Evolutionary conservation across 1,140 invertebrate genomes (phyloP), one percentile per base, ranked within the genome.

Genomic region (Antheraea mylitta): DNA sequence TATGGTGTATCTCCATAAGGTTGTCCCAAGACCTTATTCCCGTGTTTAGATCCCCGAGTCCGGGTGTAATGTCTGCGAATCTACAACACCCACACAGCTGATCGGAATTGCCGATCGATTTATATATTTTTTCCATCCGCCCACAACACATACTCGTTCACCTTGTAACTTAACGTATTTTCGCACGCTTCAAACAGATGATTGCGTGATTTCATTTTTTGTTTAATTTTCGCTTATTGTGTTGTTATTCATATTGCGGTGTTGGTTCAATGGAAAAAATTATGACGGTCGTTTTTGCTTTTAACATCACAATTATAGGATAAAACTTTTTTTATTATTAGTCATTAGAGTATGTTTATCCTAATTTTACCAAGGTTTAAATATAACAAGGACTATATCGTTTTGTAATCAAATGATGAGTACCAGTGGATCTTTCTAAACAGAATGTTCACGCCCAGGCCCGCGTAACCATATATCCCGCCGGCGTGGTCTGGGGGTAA

Each of bases 111-210:
- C 45, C 45, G 38, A 53, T 53, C 62, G 18, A 70, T 75, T 79
- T 64, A 63, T 78, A 75, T 80, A 80, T 82, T 78, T 60, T 71
- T 67, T 72, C 42, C 45, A 16, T 16, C 45, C 74, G 22, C 74
- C 76, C 73, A 74, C 77, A 7, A 7, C 11, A 53, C 68, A n/a
- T 16, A 80, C 78, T 53, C 0, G 81, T 68, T 84, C 77, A 86
- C 86, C 86, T 88, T 86, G 86, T 64, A 61, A 30, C 37, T 59
- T 83, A 89, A 88, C 83, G 82, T 75, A 85, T 87, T 80, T 85
- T 88, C 80, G 76, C 82, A 88, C 80, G 83, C 69, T 73, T 18
- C 61, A 18, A 73, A 66, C 67, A 72, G 72, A 72, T 77, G 75
- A 68, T 67, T 65, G 58, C 61, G 63, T 63, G 68, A 67, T 72